Conservation (phyloP, 2,797 vertebrate genomes). For the Peromyscus aztecus region DNA sequence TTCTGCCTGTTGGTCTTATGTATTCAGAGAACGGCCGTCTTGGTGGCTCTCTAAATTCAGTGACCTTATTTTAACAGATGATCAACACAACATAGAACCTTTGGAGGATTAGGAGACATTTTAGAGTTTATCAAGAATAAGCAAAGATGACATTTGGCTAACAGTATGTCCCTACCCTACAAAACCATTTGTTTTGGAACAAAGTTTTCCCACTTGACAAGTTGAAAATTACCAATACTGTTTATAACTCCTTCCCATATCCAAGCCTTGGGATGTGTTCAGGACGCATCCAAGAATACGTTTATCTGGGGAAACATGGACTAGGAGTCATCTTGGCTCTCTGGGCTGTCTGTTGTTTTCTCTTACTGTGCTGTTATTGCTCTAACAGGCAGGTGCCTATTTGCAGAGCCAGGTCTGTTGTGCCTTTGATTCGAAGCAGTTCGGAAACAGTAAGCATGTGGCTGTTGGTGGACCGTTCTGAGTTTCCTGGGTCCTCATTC, state of each 20-base stretch:
- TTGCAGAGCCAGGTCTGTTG: slow-evolving; percentile 13
- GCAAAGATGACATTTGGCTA: slow-evolving; percentile 84
- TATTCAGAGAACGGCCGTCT: neutral
- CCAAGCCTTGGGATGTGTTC: slow-evolving; percentile 54
- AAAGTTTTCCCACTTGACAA: slow-evolving; percentile 64
- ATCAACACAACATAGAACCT: slow-evolving; percentile 80
- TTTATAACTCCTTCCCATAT: slow-evolving; percentile 35
- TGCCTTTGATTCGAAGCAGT: slow-evolving; percentile 53
- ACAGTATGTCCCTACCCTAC: neutral
- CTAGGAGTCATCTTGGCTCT: slow-evolving; percentile 41
- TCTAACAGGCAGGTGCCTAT: slow-evolving; percentile 43
- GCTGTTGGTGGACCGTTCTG: neutral
- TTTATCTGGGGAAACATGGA: slow-evolving; percentile 59
- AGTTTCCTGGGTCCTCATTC: neutral
- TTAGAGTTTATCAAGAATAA: slow-evolving; percentile 83
- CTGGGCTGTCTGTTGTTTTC: neutral
- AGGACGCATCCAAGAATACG: slow-evolving; percentile 39
- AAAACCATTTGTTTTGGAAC: slow-evolving; percentile 69
- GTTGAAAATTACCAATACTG: slow-evolving; percentile 65
- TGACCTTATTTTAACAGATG: slow-evolving; percentile 85
- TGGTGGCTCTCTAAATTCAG: slow-evolving; percentile 80
- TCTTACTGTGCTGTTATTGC: neutral
- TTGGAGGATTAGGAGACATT: slow-evolving; percentile 83
- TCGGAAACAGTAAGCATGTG: slow-evolving; percentile 32
- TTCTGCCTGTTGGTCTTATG: neutral